These are phyloP conservation scores for Mormyrops boulengeri DNA, from an alignment of 2,797 vertebrate species.

Conservation along the genomic window DNA sequence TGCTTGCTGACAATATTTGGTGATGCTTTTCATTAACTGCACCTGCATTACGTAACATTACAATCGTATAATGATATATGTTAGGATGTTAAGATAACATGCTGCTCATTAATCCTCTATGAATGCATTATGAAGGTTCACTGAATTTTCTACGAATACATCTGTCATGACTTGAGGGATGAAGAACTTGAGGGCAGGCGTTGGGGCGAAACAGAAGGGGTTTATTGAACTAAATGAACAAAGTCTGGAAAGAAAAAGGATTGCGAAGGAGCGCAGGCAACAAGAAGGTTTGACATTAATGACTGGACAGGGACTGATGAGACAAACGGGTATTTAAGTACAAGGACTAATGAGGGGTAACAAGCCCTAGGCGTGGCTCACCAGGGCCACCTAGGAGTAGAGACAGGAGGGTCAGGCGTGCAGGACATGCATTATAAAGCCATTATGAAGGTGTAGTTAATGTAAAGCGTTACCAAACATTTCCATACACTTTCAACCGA, in stretches of 20 bases:
- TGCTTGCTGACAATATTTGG: constrained; percentile 29
- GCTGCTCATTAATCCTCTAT: not conserved
- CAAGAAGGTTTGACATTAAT: not conserved
- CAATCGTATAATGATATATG: not conserved
- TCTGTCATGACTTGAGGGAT: not conserved
- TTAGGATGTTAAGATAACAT: not conserved
- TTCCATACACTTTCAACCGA: not conserved
- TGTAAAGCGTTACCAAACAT: not conserved
- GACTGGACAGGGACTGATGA: not conserved
- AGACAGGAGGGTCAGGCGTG: not conserved
- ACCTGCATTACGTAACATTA: not conserved
- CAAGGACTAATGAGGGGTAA: not conserved
- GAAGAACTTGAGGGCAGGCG: not conserved
- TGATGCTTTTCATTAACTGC: not conserved
- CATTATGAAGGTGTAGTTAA: not conserved
- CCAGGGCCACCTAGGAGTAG: not conserved
- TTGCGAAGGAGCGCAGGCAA: not conserved
- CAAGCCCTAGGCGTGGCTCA: not conserved
- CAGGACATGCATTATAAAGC: not conserved
- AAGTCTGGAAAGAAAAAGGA: not conserved
- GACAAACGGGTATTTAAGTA: not conserved
- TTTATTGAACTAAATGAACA: not conserved
- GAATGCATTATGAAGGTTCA: not conserved
- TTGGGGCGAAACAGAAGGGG: not conserved
- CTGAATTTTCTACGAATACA: not conserved